phyloP scores from a whole-genome alignment of 2,113 vertebrate genomes.

The Clupea harengus region DNA sequence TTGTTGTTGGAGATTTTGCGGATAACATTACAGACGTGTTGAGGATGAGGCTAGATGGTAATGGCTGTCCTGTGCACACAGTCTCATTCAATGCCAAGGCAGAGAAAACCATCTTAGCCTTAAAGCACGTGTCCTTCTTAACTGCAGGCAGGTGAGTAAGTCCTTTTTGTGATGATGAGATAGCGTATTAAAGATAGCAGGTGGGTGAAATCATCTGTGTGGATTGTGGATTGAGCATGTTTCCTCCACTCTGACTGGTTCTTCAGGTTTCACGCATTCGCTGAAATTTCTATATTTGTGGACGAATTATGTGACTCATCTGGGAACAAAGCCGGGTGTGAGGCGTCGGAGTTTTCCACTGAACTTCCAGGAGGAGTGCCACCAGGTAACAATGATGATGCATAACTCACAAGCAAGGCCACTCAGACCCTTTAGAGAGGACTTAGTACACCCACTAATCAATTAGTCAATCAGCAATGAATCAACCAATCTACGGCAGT shows the following conservation, averaged over 20 bases:
- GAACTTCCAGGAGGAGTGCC: slow-evolving; percentile 64
- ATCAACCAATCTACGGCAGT: neutral
- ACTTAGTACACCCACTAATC: neutral
- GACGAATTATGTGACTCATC: slow-evolving; percentile 37
- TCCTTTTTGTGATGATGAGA: neutral
- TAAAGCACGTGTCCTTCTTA: slow-evolving; percentile 68
- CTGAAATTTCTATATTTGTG: slow-evolving; percentile 55
- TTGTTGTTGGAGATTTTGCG: slow-evolving; percentile 70
- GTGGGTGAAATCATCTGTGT: neutral
- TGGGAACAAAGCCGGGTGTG: slow-evolving; percentile 46
- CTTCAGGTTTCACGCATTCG: slow-evolving; percentile 75
- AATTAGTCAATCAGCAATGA: neutral
- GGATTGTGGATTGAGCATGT: neutral
- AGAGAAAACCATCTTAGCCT: slow-evolving; percentile 64
- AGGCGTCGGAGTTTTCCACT: slow-evolving; percentile 44
- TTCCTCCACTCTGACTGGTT: neutral
- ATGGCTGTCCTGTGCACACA: slow-evolving; percentile 59
- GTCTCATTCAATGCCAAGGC: slow-evolving; percentile 78
- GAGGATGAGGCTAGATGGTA: slow-evolving; percentile 50
- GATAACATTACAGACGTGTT: slow-evolving; percentile 60
- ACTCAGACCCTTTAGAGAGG: neutral
- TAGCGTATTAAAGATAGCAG: neutral
- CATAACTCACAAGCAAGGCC: neutral
- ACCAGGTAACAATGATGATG: slow-evolving; percentile 64
- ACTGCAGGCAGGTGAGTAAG: slow-evolving; percentile 71